Percentiles rank a stretch among this genome's conserved stretches.
Evolutionary conservation across 1,140 invertebrate genomes (phyloP).

Genomic region (Liolophura sinensis): DNA sequence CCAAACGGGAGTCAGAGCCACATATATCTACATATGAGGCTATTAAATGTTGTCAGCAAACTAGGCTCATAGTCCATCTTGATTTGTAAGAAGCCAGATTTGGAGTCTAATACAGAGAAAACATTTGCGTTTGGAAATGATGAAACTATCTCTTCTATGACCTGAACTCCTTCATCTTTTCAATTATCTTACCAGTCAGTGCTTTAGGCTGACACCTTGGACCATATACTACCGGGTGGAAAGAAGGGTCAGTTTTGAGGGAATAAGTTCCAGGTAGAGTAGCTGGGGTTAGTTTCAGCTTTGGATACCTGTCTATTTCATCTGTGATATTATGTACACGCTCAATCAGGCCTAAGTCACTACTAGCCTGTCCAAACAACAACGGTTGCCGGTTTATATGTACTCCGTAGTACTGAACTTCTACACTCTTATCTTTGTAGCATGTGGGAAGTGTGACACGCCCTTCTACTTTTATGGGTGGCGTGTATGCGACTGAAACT

Average conservation of each 20-base stretch:
- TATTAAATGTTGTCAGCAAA: conserved; percentile 15
- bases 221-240: conserved; percentile 16
- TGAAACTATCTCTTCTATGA: conserved; percentile 20
- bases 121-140: conserved; percentile 17
- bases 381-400: too few relatives aligned
- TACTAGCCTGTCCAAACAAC: too few relatives aligned
- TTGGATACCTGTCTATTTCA: too few relatives aligned
- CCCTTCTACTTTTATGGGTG: too few relatives aligned
- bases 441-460: too few relatives aligned
- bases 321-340: too few relatives aligned
- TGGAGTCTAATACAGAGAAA: conserved; percentile 17
- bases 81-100: conserved; percentile 19
- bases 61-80: conserved; percentile 10
- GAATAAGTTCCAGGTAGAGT: conserved; percentile 18
- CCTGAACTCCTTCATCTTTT: conserved; percentile 16
- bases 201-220: conserved; percentile 10
- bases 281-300: conserved; percentile 7
- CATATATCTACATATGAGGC: conserved; percentile 20
- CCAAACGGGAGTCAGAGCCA: conserved; percentile 29
- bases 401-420: too few relatives aligned
- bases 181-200: conserved; percentile 7
- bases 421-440: too few relatives aligned
- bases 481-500: too few relatives aligned
- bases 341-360: too few relatives aligned
- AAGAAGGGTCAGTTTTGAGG: conserved; percentile 13